phyloP scores from a whole-genome alignment of 2,888 invertebrate species.

The Callyntrura sp. region DNA sequence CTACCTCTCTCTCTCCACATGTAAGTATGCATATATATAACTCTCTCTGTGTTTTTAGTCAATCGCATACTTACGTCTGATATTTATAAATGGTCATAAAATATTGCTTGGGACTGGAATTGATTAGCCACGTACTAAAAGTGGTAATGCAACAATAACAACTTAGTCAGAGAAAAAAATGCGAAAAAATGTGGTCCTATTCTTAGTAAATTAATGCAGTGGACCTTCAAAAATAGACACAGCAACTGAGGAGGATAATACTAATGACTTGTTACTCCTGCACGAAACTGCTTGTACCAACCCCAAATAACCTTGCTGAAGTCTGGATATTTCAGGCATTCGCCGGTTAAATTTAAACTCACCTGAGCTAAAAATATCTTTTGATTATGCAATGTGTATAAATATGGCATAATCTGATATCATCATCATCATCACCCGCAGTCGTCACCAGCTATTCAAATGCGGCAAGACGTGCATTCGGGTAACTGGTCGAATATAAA shows the following conservation, averaged over 20 bases:
- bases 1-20: too few relatives aligned
- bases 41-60: too few relatives aligned
- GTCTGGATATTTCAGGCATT: constrained; percentile 17
- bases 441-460: not conserved
- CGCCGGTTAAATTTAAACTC: constrained; percentile 1
- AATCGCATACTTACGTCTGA: not conserved
- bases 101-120: not conserved
- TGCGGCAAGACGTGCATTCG: not conserved
- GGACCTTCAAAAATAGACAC: constrained; percentile 1
- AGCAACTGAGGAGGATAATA: not conserved
- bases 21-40: too few relatives aligned
- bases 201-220: not conserved
- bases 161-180: not conserved
- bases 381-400: not conserved
- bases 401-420: not conserved
- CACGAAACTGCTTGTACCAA: not conserved
- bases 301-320: not conserved
- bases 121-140: constrained; percentile 7
- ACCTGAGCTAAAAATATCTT: not conserved
- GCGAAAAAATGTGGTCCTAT: not conserved
- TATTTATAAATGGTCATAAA: not conserved
- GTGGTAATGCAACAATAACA: constrained; percentile 26
- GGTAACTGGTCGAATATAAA: not conserved
- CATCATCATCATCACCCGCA: too few relatives aligned
- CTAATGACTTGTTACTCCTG: not conserved